Percentiles rank a stretch among this genome's conserved stretches.
Conservation (phyloP, 2,113 vertebrate species). For the Oenanthe melanoleuca region DNA sequence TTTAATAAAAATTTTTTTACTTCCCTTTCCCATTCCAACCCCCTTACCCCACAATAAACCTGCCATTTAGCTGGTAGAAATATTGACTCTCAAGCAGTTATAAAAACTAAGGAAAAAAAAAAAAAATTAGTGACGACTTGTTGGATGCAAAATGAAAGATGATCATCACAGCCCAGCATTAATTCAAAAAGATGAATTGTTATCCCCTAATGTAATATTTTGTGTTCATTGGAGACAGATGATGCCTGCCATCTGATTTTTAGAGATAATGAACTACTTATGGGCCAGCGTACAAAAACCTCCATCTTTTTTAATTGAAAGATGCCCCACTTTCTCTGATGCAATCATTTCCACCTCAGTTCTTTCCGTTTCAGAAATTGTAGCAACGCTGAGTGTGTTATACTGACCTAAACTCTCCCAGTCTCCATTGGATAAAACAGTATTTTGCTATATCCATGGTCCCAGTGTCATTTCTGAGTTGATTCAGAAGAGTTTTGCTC, state of each 20-base stretch:
- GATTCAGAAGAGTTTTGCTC: background rate
- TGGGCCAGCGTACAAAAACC: background rate
- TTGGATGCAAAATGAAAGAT: constrained; percentile 35
- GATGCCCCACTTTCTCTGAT: background rate
- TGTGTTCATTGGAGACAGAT: background rate
- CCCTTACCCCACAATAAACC: background rate
- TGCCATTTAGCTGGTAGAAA: background rate
- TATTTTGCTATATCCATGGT: background rate
- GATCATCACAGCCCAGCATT: background rate
- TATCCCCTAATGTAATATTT: background rate
- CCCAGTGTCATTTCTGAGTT: background rate
- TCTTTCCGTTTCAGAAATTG: background rate
- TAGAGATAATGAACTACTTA: background rate
- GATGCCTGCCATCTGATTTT: background rate
- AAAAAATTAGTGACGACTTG: background rate
- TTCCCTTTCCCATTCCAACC: background rate
- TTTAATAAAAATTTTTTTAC: constrained; percentile 24
- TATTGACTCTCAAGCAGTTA: background rate
- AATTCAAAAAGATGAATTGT: background rate
- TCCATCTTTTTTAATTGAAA: background rate
- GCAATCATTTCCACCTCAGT: background rate
- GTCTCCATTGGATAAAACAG: background rate
- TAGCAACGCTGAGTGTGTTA: background rate
- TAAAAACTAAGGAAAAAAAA: background rate
- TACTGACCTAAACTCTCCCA: background rate